Evolutionary conservation across 2,888 invertebrate species (phyloP).

Genomic region (Geotrupes spiniger): DNA sequence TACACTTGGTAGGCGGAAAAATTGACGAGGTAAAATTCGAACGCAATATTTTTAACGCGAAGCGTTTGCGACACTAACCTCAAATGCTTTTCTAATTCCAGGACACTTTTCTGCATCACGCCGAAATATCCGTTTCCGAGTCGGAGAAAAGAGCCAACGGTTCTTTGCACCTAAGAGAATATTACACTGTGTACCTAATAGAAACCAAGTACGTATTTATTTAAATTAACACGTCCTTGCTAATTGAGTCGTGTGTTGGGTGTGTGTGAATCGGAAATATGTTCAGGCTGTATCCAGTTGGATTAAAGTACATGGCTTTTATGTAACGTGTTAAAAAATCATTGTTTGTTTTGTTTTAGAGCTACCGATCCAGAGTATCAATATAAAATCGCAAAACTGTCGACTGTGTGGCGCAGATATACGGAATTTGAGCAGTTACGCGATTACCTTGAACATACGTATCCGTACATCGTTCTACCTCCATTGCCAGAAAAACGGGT

Average conservation of each 20-base stretch:
- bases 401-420: constrained; percentile 75
- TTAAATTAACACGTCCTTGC: constrained; percentile 6
- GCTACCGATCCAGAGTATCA: constrained; percentile 62
- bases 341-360: constrained; percentile 49
- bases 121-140: constrained; percentile 73
- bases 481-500: constrained; percentile 79
- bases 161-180: constrained; percentile 70
- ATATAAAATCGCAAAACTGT: constrained; percentile 59
- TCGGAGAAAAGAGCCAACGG: constrained; percentile 75
- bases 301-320: constrained; percentile 17
- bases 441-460: constrained; percentile 72
- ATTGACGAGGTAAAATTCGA: constrained; percentile 14
- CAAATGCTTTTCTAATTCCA: constrained; percentile 46
- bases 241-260: constrained; percentile 12
- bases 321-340: neutral
- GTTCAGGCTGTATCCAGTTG: constrained; percentile 19
- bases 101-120: constrained; percentile 67
- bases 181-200: constrained; percentile 75
- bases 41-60: neutral
- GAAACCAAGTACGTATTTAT: constrained; percentile 66
- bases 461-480: constrained; percentile 77
- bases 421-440: constrained; percentile 81
- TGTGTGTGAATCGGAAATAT: constrained; percentile 9
- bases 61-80: constrained; percentile 2
- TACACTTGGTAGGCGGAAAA: constrained; percentile 19